Conservation (phyloP, 2,797 vertebrate genomes). For the Paedocypris micromegethes region DNA sequence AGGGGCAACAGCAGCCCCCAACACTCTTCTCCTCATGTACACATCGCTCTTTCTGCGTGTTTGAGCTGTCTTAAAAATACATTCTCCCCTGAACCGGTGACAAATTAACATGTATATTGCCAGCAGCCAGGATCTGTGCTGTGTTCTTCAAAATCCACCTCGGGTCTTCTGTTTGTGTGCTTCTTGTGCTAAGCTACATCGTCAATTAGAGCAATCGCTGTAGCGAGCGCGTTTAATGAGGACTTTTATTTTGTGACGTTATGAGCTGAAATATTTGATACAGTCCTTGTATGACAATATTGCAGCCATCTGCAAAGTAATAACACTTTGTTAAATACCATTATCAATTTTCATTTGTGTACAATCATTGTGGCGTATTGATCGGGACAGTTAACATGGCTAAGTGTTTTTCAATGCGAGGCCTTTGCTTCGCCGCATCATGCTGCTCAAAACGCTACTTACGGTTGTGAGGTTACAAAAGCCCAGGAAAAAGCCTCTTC, state of each 20-base stretch:
- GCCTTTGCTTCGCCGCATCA: slow-evolving; percentile 10
- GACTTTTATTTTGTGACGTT: too few relatives aligned
- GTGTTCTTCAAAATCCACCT: background rate
- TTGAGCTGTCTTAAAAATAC: slow-evolving; percentile 19
- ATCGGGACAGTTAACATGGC: slow-evolving; percentile 57
- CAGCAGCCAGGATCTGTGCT: slow-evolving; percentile 3
- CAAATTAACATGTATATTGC: slow-evolving; percentile 35
- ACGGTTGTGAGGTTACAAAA: slow-evolving; percentile 1
- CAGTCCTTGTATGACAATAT: slow-evolving; percentile 56
- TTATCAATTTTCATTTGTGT: slow-evolving; percentile 61
- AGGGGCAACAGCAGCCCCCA: slow-evolving; percentile 31
- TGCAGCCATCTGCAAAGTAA: slow-evolving; percentile 38
- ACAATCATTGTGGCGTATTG: slow-evolving; percentile 63
- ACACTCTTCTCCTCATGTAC: slow-evolving; percentile 28
- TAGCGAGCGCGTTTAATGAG: too few relatives aligned
- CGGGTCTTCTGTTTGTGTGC: background rate
- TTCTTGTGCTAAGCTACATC: too few relatives aligned
- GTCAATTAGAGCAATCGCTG: too few relatives aligned
- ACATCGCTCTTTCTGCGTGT: slow-evolving; percentile 7
- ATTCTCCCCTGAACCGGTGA: slow-evolving; percentile 13
- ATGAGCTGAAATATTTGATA: slow-evolving; percentile 34
- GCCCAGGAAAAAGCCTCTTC: slow-evolving; percentile 2
- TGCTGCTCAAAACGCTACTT: slow-evolving; percentile 27
- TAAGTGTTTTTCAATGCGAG: slow-evolving; percentile 56
- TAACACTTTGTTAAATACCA: slow-evolving; percentile 52